These are phyloP conservation scores for Sussaba pulchella DNA, from an alignment of 2,888 invertebrate genomes.

Conservation along the genomic window DNA sequence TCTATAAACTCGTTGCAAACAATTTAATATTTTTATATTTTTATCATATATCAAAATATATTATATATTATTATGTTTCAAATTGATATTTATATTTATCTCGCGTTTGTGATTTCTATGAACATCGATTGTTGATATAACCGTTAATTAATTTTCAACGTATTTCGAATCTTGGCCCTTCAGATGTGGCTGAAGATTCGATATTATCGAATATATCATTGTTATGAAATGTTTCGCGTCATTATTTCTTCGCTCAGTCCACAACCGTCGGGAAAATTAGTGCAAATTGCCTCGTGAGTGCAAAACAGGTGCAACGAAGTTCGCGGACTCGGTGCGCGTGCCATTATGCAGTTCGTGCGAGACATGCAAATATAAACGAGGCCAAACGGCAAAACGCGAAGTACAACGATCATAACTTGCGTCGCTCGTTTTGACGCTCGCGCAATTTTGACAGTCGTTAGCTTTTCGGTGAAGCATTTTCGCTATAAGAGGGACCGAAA, in stretches of 20 bases:
- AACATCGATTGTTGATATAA: no score
- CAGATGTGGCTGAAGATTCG: no score
- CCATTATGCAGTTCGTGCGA: conserved; percentile 75
- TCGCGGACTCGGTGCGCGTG: conserved; percentile 66
- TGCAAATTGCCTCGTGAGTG: conserved; percentile 50
- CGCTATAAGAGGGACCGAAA: background rate
- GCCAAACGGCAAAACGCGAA: conserved; percentile 43
- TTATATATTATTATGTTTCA: no score
- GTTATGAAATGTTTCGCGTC: conserved; percentile 26
- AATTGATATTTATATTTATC: no score
- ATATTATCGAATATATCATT: no score
- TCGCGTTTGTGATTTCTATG: no score
- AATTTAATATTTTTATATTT: no score
- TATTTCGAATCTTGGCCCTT: no score
- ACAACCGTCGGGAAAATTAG: conserved; percentile 47
- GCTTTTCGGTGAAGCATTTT: conserved; percentile 26
- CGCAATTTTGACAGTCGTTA: conserved; percentile 62
- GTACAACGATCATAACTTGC: conserved; percentile 65
- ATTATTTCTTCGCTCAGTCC: conserved; percentile 58
- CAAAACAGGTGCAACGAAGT: conserved; percentile 59
- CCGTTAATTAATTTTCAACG: no score
- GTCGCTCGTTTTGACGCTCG: conserved; percentile 50
- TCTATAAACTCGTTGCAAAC: no score
- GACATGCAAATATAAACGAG: conserved; percentile 69
- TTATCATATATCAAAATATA: no score